Evolutionary conservation across 2,888 invertebrate species (phyloP), one percentile per base, ranked within the genome.

Genomic region (Ischnura elegans): DNA sequence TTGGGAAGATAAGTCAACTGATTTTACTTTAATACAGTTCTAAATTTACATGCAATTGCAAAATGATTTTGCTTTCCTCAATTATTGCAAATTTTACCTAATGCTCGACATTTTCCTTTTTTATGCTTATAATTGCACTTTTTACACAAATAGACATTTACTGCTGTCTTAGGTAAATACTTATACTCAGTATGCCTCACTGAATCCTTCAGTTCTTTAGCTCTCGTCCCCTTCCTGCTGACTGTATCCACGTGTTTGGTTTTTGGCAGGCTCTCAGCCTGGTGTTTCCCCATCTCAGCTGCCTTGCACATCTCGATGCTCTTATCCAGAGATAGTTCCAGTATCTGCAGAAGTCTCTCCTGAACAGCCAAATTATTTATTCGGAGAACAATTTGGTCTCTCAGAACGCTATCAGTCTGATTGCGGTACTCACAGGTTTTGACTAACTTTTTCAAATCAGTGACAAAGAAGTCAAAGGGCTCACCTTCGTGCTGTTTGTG

Each of bases 321-420:
- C 87, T 94, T 94, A 29, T 94, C 84, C 36, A 95, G 93, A 21
- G 94, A 94, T 29, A 95, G 55, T 13, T 95, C 94, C 25, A 94
- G 43, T 90, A 94, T 94, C 93, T 95, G 46, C 42, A 95, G 93
- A 55, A 95, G 43, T 93, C 94, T 94, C 87, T 95, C 94, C 93
- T 95, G 95, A 25, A 94, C 93, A 25, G 86, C 66, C 76, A 94
- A 94, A 87, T 95, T 94, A 36, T n/a, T 66, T 29, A 95, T 94
- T 46, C 95, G 95, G 45, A 95, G 94, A 43, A 95, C 95, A 76
- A 95, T 94, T 45, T 94, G 93, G 87, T 95, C 95, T 94, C 95
- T 94, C 10, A 95, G 61, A 94, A 95, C 94, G 21, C 94, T 94
- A 87, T 95, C 94, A 87, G 94, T 93, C 93, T 94, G 94, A 61